Evolutionary conservation across 2,888 invertebrate genomes (phyloP), one percentile per base, ranked within the genome.

Genomic region (Lasioglossum oenotherae): DNA sequence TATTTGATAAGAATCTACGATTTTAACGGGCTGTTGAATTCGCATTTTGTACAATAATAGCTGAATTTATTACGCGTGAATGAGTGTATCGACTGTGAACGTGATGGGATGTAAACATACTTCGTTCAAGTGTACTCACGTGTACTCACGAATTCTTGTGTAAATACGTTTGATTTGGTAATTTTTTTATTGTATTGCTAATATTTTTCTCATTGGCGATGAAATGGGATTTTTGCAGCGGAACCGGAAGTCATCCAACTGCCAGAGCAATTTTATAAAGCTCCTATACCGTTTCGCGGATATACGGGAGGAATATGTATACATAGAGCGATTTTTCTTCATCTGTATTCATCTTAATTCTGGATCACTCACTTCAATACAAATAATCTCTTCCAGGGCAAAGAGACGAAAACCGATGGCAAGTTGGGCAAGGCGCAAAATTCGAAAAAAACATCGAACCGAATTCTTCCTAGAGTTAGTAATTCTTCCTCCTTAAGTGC

Each of bases 261-360:
- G 77, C 53, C 64, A 74, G 57, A 80, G 64, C 81, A 80, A n/a
- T 83, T 87, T 81, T 41, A n/a, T 67, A 73, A 78, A 83, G 60
- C 60, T 86, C 41, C 71, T 84, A 14, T 49, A 83, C 19, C 44
- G 31, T 71, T 81, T 84, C 57, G 86, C 82, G 12, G 77, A 69
- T n/a, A 27, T 81, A 49, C 78, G 83, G 44, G 53, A 79, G 6
- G 77, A 86, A 87, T 81, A 80, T 84, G 81, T 87, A 86, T 64
- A 82, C 14, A 49, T 64, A 6, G 23, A 19, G 23, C 46, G 44
- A 74, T 35, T 60, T 60, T 75, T 27, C 57, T 67, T 49, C 53
- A 69, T 16, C 1, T 23, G 12, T 53, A 10, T 23, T 23, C 23
- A 23, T 12, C 57, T n/a, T 14, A 23, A 14, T 57, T 74, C 10